phyloP scores from a whole-genome alignment of 2,888 invertebrate genomes.

The Idaea straminata region DNA sequence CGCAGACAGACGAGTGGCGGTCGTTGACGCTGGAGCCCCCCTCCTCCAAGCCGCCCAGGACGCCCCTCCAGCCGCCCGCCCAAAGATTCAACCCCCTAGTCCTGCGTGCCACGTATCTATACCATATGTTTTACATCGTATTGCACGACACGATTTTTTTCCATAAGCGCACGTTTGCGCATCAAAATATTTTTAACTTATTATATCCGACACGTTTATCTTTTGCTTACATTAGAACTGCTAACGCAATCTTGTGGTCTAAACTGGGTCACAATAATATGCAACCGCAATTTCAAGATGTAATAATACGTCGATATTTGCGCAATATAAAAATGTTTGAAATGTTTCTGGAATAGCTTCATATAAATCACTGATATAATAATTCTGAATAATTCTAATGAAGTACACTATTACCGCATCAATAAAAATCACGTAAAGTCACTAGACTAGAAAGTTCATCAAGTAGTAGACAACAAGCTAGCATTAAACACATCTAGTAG shows the following conservation, averaged over 20 bases:
- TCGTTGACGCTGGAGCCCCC: slow-evolving; percentile 74
- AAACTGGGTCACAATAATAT: slow-evolving; percentile 44
- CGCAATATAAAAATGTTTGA: slow-evolving; percentile 22
- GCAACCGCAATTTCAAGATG: slow-evolving; percentile 1
- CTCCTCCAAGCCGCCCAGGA: slow-evolving; percentile 51
- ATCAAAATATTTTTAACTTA: slow-evolving; percentile 32
- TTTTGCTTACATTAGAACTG: slow-evolving; percentile 30
- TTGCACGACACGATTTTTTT: neutral
- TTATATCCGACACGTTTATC: slow-evolving; percentile 22
- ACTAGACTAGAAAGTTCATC: neutral
- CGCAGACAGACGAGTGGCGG: slow-evolving; percentile 71
- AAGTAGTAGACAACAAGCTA: neutral
- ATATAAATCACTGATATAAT: slow-evolving; percentile 27
- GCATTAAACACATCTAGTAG: too few species aligned
- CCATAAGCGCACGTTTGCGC: slow-evolving; percentile 15
- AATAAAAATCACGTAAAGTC: neutral
- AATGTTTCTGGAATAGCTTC: slow-evolving; percentile 24
- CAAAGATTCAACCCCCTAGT: slow-evolving; percentile 53
- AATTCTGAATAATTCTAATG: slow-evolving; percentile 22
- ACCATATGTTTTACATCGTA: neutral
- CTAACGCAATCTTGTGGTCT: slow-evolving; percentile 44
- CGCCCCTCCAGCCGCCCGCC: slow-evolving; percentile 75
- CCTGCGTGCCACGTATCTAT: slow-evolving; percentile 30
- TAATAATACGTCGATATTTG: neutral
- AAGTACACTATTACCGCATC: slow-evolving; percentile 3